phyloP scores from a whole-genome alignment of 2,113 vertebrate genomes.

The Motacilla alba region DNA sequence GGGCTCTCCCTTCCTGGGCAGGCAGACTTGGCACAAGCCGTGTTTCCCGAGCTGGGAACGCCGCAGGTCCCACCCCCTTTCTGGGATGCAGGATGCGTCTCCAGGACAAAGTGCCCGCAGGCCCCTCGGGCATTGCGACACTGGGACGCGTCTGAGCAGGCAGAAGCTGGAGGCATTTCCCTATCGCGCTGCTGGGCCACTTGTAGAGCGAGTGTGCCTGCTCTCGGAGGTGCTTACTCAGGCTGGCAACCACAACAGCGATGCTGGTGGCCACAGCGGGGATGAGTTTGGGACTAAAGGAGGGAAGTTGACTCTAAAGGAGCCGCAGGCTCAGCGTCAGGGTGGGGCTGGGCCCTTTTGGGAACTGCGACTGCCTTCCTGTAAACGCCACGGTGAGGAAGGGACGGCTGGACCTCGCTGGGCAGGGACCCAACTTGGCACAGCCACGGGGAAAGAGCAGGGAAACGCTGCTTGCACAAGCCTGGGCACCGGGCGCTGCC shows the following conservation, averaged over 20 bases:
- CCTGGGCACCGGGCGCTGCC: not conserved
- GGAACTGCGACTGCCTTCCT: not conserved
- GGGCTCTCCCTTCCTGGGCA: conserved; percentile 39
- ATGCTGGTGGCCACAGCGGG: not conserved
- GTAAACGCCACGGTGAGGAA: not conserved
- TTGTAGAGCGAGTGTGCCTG: fast-evolving
- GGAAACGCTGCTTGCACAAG: not conserved
- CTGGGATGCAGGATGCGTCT: not conserved
- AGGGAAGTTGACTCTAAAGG: not conserved
- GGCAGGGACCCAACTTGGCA: not conserved
- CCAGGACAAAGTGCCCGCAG: not conserved
- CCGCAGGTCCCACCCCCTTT: fast-evolving
- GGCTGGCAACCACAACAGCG: fast-evolving
- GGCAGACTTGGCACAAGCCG: not conserved
- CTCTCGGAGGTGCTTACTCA: not conserved
- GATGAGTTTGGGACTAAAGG: not conserved
- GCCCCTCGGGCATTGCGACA: not conserved
- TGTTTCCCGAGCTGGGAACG: not conserved
- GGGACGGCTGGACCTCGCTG: not conserved
- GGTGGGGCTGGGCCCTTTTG: not conserved
- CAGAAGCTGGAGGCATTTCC: not conserved
- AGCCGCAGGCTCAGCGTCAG: fast-evolving
- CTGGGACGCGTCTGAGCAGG: fast-evolving
- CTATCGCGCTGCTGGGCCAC: not conserved
- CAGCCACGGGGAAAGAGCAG: not conserved